These are phyloP conservation scores for Montipora efflorescens DNA, from an alignment of 64 coral and sea anemone species.

Conservation along the genomic window DNA sequence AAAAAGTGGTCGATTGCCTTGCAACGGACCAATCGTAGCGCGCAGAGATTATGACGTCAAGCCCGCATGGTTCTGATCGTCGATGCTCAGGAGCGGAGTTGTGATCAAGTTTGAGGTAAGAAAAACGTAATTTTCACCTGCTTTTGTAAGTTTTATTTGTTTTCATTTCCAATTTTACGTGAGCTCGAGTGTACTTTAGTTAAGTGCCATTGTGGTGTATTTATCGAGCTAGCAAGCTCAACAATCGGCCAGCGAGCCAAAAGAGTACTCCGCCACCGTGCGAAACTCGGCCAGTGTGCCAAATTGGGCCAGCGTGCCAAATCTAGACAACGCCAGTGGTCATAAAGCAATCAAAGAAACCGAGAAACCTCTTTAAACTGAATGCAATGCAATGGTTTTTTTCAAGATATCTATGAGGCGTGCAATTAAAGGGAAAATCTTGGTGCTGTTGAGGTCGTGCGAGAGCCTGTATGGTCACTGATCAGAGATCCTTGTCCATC, in stretches of 20 bases:
- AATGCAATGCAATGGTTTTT: too few species aligned
- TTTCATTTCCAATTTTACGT: neutral
- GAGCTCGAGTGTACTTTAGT: neutral
- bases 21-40: neutral
- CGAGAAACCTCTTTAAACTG: too few species aligned
- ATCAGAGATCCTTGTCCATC: too few species aligned
- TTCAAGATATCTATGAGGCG: too few species aligned
- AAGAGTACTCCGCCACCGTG: neutral
- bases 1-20: neutral
- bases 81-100: slow-evolving; percentile 11
- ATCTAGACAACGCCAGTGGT: neutral
- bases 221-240: too few species aligned
- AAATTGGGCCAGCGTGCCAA: neutral
- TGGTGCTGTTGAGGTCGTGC: too few species aligned
- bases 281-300: neutral
- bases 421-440: too few species aligned
- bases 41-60: too few species aligned
- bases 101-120: slow-evolving; percentile 21
- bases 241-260: too few species aligned
- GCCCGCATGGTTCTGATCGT: neutral
- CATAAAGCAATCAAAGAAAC: neutral
- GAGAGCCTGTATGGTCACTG: too few species aligned
- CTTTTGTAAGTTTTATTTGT: neutral
- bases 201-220: too few species aligned
- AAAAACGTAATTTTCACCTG: slow-evolving; percentile 13